Conservation (phyloP, 92 coral and sea anemone genomes). For the Zoanthus sansibaricus region DNA sequence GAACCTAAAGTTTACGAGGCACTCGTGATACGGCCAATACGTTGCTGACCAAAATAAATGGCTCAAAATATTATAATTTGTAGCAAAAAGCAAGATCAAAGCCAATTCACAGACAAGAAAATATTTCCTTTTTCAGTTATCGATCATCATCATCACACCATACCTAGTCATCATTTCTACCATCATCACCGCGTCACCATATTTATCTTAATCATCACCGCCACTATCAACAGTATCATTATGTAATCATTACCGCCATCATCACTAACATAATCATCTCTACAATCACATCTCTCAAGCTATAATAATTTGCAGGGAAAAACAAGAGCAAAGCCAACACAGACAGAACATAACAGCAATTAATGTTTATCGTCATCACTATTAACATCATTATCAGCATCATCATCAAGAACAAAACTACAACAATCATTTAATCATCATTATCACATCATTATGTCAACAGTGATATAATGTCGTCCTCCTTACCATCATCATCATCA, state of each 20-base stretch:
- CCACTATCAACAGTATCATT: not conserved
- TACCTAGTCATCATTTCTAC: not conserved
- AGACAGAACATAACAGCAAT: not conserved
- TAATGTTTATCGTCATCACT: not conserved
- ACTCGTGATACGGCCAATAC: too few relatives aligned
- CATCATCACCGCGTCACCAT: too few relatives aligned
- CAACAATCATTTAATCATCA: too few relatives aligned
- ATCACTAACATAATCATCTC: not conserved
- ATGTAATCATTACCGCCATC: not conserved
- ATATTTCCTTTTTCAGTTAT: not conserved
- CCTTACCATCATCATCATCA: not conserved
- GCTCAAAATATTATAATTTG: too few relatives aligned
- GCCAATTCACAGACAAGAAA: not conserved
- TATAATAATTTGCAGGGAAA: too few relatives aligned
- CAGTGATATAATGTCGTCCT: not conserved
- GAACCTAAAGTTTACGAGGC: too few relatives aligned
- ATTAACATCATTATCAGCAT: not conserved
- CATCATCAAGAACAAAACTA: not conserved
- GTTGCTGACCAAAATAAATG: too few relatives aligned
- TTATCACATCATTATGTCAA: not conserved
- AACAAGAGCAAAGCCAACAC: not conserved
- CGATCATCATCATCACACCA: not conserved
- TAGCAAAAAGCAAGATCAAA: too few relatives aligned
- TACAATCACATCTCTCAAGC: too few relatives aligned
- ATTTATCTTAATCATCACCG: not conserved